These are phyloP conservation scores for Rhagoletis zephyria DNA, from an alignment of 1,140 invertebrate genomes.

Conservation along the genomic window DNA sequence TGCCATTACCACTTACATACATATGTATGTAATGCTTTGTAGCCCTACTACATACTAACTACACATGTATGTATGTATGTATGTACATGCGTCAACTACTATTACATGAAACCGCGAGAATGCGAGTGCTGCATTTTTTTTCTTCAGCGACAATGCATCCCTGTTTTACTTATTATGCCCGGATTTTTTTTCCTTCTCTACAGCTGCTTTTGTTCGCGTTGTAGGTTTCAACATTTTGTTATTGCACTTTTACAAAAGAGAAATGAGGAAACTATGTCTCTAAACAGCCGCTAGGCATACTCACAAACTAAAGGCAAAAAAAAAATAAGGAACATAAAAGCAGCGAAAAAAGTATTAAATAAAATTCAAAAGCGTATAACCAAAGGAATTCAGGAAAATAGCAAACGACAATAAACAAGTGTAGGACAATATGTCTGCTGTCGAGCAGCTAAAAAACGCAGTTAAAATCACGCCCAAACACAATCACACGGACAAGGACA, in stretches of 20 bases:
- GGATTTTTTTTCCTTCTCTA: too few relatives aligned
- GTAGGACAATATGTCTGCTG: neutral
- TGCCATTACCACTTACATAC: neutral
- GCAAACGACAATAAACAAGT: neutral
- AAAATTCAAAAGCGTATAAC: neutral
- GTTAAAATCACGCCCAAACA: neutral
- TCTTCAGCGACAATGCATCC: neutral
- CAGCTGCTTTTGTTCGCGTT: too few relatives aligned
- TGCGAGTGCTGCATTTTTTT: too few relatives aligned
- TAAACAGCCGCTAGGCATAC: slow-evolving; percentile 4
- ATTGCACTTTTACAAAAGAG: slow-evolving; percentile 2
- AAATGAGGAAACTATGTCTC: slow-evolving; percentile 54
- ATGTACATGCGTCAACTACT: neutral
- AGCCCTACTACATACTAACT: too few relatives aligned
- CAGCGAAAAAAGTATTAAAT: neutral
- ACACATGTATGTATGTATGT: neutral
- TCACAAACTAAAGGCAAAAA: slow-evolving; percentile 11
- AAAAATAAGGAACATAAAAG: neutral
- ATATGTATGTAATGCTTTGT: neutral
- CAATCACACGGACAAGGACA: neutral
- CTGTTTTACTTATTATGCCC: neutral
- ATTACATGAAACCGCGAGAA: neutral
- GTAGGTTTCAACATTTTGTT: neutral
- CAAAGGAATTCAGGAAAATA: neutral
- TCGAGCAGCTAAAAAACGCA: neutral